These are phyloP conservation scores for Brassicogethes aeneus DNA, from an alignment of 2,888 invertebrate genomes.

Conservation along the genomic window DNA sequence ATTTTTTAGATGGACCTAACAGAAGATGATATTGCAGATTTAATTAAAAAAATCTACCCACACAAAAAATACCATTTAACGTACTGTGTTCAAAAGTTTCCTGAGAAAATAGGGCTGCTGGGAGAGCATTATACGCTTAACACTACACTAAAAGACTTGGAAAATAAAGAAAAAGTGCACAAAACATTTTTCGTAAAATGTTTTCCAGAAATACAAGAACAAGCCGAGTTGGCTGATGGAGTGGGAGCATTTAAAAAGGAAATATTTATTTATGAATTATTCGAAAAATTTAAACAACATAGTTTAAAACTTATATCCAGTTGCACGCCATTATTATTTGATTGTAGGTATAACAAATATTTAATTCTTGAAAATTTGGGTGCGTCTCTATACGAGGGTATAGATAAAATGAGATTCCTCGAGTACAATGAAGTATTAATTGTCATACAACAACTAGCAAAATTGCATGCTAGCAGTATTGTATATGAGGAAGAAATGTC, in stretches of 20 bases:
- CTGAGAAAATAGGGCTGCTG: constrained; percentile 23
- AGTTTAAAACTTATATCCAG: constrained; percentile 15
- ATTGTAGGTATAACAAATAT: constrained; percentile 25
- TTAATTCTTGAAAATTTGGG: constrained; percentile 40
- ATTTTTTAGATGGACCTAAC: no score
- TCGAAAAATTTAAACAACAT: constrained; percentile 17
- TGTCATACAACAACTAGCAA: constrained; percentile 30
- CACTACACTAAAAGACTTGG: constrained; percentile 17
- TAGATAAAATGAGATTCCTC: constrained; percentile 23
- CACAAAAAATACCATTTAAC: no score
- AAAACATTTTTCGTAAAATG: constrained; percentile 28
- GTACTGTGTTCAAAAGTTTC: constrained; percentile 11
- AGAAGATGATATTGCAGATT: no score
- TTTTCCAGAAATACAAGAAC: constrained; percentile 22
- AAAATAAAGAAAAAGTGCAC: constrained; percentile 14
- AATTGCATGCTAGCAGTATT: constrained; percentile 35
- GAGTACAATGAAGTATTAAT: constrained; percentile 26
- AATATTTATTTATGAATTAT: constrained; percentile 24
- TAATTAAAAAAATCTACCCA: no score
- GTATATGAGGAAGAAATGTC: constrained; percentile 27
- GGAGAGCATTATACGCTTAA: constrained; percentile 23
- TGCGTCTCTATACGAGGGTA: constrained; percentile 25
- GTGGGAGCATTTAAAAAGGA: constrained; percentile 28
- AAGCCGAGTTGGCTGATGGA: constrained; percentile 23
- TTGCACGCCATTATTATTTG: constrained; percentile 35